Percentiles rank a stretch among this genome's conserved stretches.
These are phyloP conservation scores for Rhimphoctona megacephalus DNA, from an alignment of 2,888 invertebrate species.

Conservation along the genomic window DNA sequence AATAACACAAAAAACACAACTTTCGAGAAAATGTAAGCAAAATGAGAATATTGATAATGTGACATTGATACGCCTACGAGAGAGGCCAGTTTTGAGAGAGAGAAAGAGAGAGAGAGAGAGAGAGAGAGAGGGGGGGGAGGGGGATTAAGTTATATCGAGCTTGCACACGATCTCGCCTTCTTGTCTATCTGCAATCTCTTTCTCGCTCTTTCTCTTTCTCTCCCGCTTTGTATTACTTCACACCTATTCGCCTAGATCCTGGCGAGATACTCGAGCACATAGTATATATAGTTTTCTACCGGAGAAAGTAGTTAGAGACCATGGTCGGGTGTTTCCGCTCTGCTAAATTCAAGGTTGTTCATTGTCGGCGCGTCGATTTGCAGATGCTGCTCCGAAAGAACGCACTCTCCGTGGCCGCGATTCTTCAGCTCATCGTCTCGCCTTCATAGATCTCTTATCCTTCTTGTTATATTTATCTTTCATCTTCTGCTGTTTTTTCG, in stretches of 20 bases:
- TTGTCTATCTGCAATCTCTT: conserved; percentile 65
- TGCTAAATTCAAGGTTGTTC: conserved; percentile 82
- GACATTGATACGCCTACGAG: too few relatives aligned
- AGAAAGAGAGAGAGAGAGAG: conserved; percentile 28
- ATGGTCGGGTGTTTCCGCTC: conserved; percentile 81
- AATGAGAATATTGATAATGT: background rate
- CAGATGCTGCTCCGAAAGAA: conserved; percentile 56
- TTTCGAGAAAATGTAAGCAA: background rate
- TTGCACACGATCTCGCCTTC: conserved; percentile 46
- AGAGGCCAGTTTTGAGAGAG: background rate
- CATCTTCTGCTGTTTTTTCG: background rate
- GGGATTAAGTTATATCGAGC: conserved; percentile 59
- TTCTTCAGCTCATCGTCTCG: conserved; percentile 48
- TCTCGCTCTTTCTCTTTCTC: conserved; percentile 63
- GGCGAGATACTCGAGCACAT: conserved; percentile 71
- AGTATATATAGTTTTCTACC: conserved; percentile 66
- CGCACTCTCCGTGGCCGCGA: conserved; percentile 59
- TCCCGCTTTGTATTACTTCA: conserved; percentile 74
- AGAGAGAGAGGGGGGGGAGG: conserved; percentile 22
- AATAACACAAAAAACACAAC: background rate
- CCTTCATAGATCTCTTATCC: conserved; percentile 33
- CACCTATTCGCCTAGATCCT: conserved; percentile 80
- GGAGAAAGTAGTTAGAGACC: conserved; percentile 84
- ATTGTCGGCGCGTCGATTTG: conserved; percentile 69
- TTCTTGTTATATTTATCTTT: conserved; percentile 43